phyloP scores from a whole-genome alignment of 2,888 invertebrate genomes.

The Rhagonycha fulva region DNA sequence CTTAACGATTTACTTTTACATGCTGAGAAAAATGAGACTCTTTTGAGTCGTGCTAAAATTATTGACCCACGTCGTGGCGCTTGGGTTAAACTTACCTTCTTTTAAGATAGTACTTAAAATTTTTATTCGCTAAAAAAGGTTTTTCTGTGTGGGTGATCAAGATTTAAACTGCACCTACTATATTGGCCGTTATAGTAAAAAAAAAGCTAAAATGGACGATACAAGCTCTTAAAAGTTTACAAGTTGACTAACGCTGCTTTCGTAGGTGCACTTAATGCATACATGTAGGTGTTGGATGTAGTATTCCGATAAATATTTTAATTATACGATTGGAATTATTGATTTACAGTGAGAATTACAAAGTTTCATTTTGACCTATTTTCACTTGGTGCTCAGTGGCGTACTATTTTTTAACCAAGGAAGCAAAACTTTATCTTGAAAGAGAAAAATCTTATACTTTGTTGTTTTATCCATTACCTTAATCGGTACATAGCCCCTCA shows the following conservation, averaged over 20 bases:
- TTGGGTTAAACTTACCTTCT: not conserved
- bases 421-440: not conserved
- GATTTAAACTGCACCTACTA: not conserved
- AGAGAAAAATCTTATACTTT: not conserved
- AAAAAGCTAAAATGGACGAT: not conserved
- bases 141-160: not conserved
- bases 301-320: not conserved
- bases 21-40: not conserved
- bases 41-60: not conserved
- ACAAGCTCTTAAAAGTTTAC: not conserved
- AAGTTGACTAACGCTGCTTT: not conserved
- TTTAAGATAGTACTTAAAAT: not conserved
- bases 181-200: not conserved
- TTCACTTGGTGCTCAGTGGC: not conserved
- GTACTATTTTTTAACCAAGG: not conserved
- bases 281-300: not conserved
- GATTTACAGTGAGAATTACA: not conserved
- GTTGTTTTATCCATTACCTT: not conserved
- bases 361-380: not conserved
- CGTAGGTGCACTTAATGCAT: not conserved
- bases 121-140: not conserved
- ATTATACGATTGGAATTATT: not conserved
- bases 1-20: not conserved
- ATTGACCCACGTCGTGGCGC: not conserved
- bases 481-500: not conserved